A percentile compares a stretch with the other conserved stretches of the same genome.
Conservation (phyloP, 2,888 invertebrate species). For the Megaustenia siamemsis region DNA sequence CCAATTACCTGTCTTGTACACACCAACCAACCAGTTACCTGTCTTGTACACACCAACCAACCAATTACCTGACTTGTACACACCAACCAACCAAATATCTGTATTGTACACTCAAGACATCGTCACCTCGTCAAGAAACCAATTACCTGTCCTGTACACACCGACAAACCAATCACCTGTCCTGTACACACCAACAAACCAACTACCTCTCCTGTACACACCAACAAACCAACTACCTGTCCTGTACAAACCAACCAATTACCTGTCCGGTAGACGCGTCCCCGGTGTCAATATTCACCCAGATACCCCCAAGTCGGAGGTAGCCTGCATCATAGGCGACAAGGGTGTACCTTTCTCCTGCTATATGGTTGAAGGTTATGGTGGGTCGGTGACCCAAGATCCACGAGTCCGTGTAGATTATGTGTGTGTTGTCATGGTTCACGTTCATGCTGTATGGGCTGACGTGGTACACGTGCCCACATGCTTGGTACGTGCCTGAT, state of each 20-base stretch:
- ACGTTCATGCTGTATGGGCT: background rate
- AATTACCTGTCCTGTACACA: too few species aligned
- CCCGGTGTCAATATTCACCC: slow-evolving; percentile 32
- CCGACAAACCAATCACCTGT: too few species aligned
- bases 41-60: too few species aligned
- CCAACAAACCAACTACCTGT: too few species aligned
- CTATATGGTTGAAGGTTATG: slow-evolving; percentile 14
- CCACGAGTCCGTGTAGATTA: slow-evolving; percentile 34
- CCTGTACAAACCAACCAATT: background rate
- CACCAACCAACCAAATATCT: too few species aligned
- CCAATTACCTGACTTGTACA: too few species aligned
- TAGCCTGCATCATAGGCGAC: slow-evolving; percentile 38
- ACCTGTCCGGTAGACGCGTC: slow-evolving; percentile 33
- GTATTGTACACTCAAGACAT: too few species aligned
- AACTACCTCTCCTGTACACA: too few species aligned
- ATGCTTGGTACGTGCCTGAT: slow-evolving; percentile 23
- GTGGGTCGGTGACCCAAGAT: slow-evolving; percentile 30
- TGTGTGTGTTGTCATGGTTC: slow-evolving; percentile 37
- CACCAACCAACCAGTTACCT: too few species aligned
- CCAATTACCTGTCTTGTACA: too few species aligned
- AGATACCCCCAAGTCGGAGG: slow-evolving; percentile 28
- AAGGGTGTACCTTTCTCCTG: slow-evolving; percentile 32
- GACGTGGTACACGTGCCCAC: slow-evolving; percentile 23
- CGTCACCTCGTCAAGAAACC: too few species aligned
- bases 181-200: too few species aligned